Percentiles rank a stretch among this genome's conserved stretches.
Conservation (phyloP, 2,113 vertebrate species). For the Mesembrinibis cayennensis region DNA sequence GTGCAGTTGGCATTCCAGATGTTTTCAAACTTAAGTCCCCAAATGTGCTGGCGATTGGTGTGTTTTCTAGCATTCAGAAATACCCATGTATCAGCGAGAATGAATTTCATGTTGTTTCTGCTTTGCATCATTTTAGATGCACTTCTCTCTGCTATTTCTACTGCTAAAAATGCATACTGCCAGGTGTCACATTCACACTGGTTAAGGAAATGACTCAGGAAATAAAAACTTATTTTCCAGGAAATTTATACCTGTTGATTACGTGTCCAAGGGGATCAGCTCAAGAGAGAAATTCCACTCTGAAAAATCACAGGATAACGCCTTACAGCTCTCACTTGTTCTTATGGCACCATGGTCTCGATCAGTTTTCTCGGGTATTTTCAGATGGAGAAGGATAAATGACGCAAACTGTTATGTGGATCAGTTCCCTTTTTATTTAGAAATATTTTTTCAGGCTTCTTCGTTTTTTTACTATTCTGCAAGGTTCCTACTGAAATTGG, state of each 20-base stretch:
- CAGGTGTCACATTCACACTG: not conserved
- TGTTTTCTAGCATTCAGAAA: not conserved
- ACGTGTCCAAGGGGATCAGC: not conserved
- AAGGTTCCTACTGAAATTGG: not conserved
- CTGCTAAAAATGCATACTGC: not conserved
- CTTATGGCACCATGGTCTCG: not conserved
- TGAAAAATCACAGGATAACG: not conserved
- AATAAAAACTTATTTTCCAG: not conserved
- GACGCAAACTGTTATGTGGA: not conserved
- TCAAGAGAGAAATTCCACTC: not conserved
- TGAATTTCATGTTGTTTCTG: not conserved
- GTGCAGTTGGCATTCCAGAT: not conserved
- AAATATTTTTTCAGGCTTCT: not conserved
- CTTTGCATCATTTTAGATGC: not conserved
- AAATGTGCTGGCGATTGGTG: not conserved
- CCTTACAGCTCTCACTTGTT: not conserved
- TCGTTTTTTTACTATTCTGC: not conserved
- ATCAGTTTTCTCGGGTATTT: not conserved
- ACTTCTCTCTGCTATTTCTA: not conserved
- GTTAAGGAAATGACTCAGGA: not conserved
- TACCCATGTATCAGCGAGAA: not conserved
- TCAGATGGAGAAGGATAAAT: not conserved
- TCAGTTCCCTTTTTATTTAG: not conserved
- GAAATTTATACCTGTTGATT: not conserved
- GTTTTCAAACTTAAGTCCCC: not conserved